A percentile compares a stretch with the other conserved stretches of the same genome.
Evolutionary conservation across 2,113 vertebrate species (phyloP).

Genomic region (Sorex fumeus): DNA sequence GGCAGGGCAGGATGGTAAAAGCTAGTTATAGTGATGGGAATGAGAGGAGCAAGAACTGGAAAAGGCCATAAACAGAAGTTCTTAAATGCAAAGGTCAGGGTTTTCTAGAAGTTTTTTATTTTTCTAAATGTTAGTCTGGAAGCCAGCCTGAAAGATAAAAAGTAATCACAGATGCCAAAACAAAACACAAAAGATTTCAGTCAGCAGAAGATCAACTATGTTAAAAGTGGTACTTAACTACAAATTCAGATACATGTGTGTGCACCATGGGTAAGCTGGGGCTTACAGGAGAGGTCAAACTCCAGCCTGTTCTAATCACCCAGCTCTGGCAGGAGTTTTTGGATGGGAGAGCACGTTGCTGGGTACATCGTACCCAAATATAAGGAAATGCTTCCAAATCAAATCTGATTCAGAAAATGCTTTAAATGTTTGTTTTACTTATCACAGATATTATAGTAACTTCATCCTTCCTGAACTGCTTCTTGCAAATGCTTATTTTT

Average conservation of each 20-base stretch:
- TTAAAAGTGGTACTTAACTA: slow-evolving; percentile 8
- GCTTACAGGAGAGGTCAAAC: not conserved
- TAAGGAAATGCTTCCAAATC: slow-evolving; percentile 51
- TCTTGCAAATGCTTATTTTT: slow-evolving; percentile 47
- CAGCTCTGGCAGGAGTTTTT: slow-evolving; percentile 20
- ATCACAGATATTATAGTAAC: slow-evolving; percentile 38
- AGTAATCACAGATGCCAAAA: not conserved
- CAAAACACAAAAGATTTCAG: not conserved
- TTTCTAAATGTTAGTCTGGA: slow-evolving; percentile 49
- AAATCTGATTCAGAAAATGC: slow-evolving; percentile 18
- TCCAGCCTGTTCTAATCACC: not conserved
- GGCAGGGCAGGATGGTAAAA: not conserved
- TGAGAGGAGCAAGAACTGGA: not conserved
- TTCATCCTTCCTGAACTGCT: slow-evolving; percentile 30
- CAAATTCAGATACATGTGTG: not conserved
- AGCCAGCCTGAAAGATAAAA: slow-evolving; percentile 20
- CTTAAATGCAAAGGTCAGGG: slow-evolving; percentile 17
- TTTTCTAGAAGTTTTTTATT: slow-evolving; percentile 24
- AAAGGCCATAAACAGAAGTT: not conserved
- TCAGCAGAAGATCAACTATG: slow-evolving; percentile 27
- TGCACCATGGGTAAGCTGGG: not conserved
- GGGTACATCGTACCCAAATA: slow-evolving; percentile 28
- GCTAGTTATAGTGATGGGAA: not conserved
- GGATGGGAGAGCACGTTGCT: not conserved
- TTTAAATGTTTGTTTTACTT: slow-evolving; percentile 43